Evolutionary conservation across 2,113 vertebrate species (phyloP).

Genomic region (Seriola rivoliana): DNA sequence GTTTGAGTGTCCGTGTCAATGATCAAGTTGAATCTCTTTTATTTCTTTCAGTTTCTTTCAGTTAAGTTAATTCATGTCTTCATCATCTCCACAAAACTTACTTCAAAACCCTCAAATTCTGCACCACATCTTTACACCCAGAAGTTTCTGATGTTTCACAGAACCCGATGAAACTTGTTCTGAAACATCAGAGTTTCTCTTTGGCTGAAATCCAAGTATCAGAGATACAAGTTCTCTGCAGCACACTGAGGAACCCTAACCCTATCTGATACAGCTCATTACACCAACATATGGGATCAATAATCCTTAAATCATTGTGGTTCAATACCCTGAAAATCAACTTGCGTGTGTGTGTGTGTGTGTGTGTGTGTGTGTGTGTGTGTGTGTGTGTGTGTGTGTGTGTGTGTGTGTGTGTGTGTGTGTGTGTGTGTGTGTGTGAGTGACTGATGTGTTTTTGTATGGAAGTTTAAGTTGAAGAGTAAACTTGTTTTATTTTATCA

Average conservation of each 20-base stretch:
- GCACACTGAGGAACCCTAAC: slow-evolving; percentile 45
- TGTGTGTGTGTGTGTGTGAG: background rate
- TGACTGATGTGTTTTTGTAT: too few species aligned
- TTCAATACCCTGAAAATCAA: slow-evolving; percentile 49
- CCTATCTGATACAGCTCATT: slow-evolving; percentile 60
- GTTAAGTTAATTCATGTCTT: background rate
- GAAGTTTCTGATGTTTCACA: slow-evolving; percentile 20
- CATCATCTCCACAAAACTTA: slow-evolving; percentile 22
- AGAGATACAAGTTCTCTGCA: slow-evolving; percentile 23
- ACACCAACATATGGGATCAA: slow-evolving; percentile 69
- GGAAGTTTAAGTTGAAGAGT: too few species aligned
- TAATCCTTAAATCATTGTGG: slow-evolving; percentile 48
- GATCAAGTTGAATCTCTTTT: background rate
- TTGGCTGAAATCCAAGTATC: slow-evolving; percentile 38
- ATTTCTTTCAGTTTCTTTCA: background rate
- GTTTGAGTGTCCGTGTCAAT: background rate
- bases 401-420: too few species aligned
- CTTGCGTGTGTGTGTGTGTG: background rate
- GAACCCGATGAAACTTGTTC: slow-evolving; percentile 14
- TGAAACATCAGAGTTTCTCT: slow-evolving; percentile 14
- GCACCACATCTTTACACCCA: background rate
- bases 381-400: too few species aligned
- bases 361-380: background rate
- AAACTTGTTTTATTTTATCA: too few species aligned
- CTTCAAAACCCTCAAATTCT: background rate